Evolutionary conservation across 2,888 invertebrate species (phyloP).

Genomic region (Caenorhabditis sp.): DNA sequence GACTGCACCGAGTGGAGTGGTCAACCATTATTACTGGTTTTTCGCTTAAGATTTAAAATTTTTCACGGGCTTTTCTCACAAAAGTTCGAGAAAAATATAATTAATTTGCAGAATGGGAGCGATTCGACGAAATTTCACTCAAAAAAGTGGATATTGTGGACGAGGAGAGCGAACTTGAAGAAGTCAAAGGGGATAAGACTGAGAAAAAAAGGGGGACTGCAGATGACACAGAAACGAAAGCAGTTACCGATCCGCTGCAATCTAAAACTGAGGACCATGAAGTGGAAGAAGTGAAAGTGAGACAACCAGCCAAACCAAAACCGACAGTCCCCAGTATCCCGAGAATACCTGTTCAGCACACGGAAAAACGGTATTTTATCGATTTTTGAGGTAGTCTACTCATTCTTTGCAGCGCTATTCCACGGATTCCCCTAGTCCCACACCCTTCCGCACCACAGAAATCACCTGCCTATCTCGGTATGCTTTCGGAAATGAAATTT

Average conservation of each 20-base stretch:
- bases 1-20: too few relatives aligned
- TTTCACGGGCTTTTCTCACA: neutral
- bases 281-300: neutral
- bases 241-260: constrained; percentile 5
- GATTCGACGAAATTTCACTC: constrained; percentile 52
- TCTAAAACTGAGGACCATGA: constrained; percentile 3
- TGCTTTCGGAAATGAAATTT: neutral
- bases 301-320: neutral
- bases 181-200: too few relatives aligned
- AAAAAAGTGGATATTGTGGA: constrained; percentile 16
- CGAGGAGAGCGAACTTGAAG: too few relatives aligned
- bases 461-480: constrained; percentile 9
- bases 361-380: neutral
- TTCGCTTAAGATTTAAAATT: too few relatives aligned
- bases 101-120: constrained; percentile 50
- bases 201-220: neutral
- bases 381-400: neutral
- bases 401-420: neutral
- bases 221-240: neutral
- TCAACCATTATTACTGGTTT: too few relatives aligned
- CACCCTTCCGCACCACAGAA: neutral
- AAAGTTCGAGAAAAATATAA: neutral
- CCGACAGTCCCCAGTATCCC: constrained; percentile 1
- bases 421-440: neutral
- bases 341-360: neutral